Evolutionary conservation across 2,888 invertebrate genomes (phyloP), one percentile per base, ranked within the genome.

Genomic region (Ichneumoninae sp.): DNA sequence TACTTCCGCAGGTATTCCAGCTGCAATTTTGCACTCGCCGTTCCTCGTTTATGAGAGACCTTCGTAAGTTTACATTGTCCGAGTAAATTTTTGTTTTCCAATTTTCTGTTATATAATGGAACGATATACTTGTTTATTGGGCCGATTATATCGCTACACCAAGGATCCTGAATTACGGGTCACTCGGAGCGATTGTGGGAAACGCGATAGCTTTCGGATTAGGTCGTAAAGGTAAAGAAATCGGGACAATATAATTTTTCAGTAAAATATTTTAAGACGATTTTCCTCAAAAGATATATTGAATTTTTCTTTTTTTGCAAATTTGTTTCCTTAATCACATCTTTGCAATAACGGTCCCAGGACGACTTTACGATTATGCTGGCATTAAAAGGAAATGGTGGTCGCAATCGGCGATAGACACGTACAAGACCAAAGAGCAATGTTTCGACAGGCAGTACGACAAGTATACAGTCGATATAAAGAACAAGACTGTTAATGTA

Each of bases 381-480:
- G 98, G 98, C 3, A 97, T 97, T 93, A 92, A 96, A 88, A 95
- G 95, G 88, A 95, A 96, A 87, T 96, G 96, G 96, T 96, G 96
- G 96, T 95, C 96, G 19, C 94, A 95, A 16, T 94, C 94, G 26
- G 96, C 96, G 1, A 93, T 96, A 77, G 94, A 95, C 87, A 95
- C 95, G 88, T 96, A 96, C 94, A 95, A 95, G 89, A 94, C 94
- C 47, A 95, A 95, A 91, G 95, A 96, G 86, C 94, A 95, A 91
- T 96, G 96, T 93, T 96, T 96, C 93, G 95, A 96, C 83, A 95
- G 96, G 89, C 96, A 96, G 94, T 96, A 96, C 94, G 94, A 94
- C 91, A 93, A 94, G 87, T 96, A 95, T 91, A 16, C 10, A 26
- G 22, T 57, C 22, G 8, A 22, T 13, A 1, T 33, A 6, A 33